phyloP scores from a whole-genome alignment of 2,888 invertebrate species.

The Thelaira solivaga region DNA sequence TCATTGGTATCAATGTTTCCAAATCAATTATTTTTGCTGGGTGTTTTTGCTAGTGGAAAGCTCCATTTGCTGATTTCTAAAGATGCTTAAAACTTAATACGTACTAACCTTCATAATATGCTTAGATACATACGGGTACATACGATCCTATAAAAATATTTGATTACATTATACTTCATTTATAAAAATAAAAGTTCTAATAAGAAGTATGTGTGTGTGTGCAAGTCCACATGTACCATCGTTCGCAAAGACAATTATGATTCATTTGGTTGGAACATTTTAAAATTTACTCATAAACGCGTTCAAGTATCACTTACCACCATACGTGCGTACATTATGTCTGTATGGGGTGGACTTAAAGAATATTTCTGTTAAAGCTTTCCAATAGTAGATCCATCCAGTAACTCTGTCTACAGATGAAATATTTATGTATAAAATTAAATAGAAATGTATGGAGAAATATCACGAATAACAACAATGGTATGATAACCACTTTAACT shows the following conservation, averaged over 20 bases:
- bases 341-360: constrained; percentile 15
- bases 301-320: constrained; percentile 30
- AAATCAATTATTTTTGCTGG: no score
- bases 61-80: no score
- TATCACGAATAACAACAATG: constrained; percentile 17
- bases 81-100: no score
- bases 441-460: constrained; percentile 2
- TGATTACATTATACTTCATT: no score
- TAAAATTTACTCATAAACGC: constrained; percentile 45
- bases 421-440: constrained; percentile 14
- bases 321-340: neutral
- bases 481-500: constrained; percentile 41
- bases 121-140: no score
- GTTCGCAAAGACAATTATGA: constrained; percentile 37
- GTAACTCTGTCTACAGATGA: neutral
- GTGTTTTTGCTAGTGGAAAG: no score
- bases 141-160: no score
- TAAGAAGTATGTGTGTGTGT: neutral
- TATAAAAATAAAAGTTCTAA: no score
- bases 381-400: constrained; percentile 19
- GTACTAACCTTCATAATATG: no score
- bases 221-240: neutral
- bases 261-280: constrained; percentile 44
- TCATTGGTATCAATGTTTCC: no score
- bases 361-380: constrained; percentile 14